A percentile compares a stretch with the other conserved stretches of the same genome.
Evolutionary conservation across 2,797 vertebrate species (phyloP).

Genomic region (Macropus fuliginosus): DNA sequence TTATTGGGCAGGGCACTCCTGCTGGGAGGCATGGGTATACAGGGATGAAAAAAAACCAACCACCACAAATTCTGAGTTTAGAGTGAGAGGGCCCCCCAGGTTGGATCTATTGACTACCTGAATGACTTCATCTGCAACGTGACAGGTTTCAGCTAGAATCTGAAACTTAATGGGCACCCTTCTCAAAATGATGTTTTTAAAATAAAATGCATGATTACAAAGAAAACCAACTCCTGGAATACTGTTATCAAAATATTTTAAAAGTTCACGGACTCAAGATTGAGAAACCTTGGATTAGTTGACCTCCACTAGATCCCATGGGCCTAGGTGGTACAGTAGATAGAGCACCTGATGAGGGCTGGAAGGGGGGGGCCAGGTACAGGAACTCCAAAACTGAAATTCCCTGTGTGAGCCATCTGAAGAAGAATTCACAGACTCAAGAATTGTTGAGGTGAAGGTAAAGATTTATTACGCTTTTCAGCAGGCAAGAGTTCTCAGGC

Average conservation of each 20-base stretch:
- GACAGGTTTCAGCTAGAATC: not conserved
- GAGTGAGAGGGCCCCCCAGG: not conserved
- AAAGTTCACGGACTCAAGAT: not conserved
- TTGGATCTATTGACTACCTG: not conserved
- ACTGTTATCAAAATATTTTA: not conserved
- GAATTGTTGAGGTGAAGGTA: too few relatives aligned
- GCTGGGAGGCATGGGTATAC: not conserved
- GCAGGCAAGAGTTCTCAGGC: too few relatives aligned
- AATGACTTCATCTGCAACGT: not conserved
- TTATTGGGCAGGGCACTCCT: not conserved
- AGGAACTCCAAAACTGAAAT: too few relatives aligned
- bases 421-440: too few relatives aligned
- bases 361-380: too few relatives aligned
- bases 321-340: not conserved
- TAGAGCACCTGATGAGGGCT: too few relatives aligned
- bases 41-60: not conserved
- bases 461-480: too few relatives aligned
- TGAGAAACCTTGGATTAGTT: not conserved
- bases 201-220: not conserved
- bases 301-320: not conserved
- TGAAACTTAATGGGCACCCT: not conserved
- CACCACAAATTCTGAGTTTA: not conserved
- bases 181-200: not conserved
- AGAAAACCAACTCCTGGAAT: not conserved
- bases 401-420: too few relatives aligned